A percentile compares a stretch with the other conserved stretches of the same genome.
Conservation (phyloP, 2,113 vertebrate genomes). For the Agelaius tricolor region DNA sequence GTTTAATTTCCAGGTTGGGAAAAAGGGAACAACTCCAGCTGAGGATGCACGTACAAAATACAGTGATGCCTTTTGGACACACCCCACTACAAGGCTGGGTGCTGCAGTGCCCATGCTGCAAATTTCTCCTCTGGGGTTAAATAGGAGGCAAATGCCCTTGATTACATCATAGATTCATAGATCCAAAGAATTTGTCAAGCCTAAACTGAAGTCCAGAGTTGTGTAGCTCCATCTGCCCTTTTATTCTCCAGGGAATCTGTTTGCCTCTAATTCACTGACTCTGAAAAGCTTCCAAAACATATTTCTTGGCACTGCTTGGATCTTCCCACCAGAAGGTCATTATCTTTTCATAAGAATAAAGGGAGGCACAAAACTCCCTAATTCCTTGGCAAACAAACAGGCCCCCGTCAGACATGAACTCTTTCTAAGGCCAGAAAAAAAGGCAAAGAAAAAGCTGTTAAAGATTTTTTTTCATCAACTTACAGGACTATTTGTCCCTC, state of each 20-base stretch:
- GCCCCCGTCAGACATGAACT: background rate
- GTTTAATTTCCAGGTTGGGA: background rate
- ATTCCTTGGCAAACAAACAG: constrained; percentile 19
- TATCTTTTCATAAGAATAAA: background rate
- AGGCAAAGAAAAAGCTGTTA: background rate
- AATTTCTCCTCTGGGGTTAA: background rate
- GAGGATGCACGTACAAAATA: accelerated
- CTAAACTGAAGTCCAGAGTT: background rate
- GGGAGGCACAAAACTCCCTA: background rate
- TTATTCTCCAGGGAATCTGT: background rate
- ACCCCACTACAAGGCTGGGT: background rate
- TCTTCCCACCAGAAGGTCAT: constrained; percentile 16
- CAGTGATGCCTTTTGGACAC: background rate
- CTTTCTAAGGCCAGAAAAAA: background rate
- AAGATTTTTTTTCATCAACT: background rate
- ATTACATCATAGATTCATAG: background rate
- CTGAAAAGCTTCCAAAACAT: background rate
- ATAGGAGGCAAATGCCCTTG: background rate
- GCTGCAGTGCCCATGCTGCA: background rate
- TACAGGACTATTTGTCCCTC: background rate
- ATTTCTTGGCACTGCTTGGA: constrained; percentile 17
- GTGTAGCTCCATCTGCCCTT: background rate
- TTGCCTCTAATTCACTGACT: background rate
- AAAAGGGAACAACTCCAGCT: background rate
- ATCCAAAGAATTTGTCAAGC: background rate